phyloP scores from a whole-genome alignment of 1,140 invertebrate genomes.

The Diplogasteroides magnus region DNA sequence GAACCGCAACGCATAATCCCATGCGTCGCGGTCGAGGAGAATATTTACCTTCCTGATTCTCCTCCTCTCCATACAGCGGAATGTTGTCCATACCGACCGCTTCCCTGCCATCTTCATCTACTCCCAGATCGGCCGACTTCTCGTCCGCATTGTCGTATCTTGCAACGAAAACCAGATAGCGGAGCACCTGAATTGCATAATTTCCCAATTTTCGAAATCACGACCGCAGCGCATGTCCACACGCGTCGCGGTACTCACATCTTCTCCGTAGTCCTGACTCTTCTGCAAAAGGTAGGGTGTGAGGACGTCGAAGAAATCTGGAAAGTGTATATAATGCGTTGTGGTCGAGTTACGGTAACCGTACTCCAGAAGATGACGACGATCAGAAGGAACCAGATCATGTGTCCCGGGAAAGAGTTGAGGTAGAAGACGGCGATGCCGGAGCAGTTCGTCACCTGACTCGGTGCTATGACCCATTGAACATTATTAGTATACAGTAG shows the following conservation, averaged over 20 bases:
- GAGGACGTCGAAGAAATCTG: constrained; percentile 49
- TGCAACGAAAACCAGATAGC: constrained; percentile 34
- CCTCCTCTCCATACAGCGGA: no score
- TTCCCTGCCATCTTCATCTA: no score
- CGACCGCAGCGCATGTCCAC: background rate
- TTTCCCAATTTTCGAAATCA: no score
- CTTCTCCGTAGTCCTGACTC: constrained; percentile 42
- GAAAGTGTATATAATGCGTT: constrained; percentile 4
- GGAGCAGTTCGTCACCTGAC: constrained; percentile 44
- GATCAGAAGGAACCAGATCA: constrained; percentile 43
- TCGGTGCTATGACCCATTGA: constrained; percentile 5
- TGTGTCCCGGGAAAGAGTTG: constrained; percentile 37
- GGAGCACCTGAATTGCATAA: constrained; percentile 32
- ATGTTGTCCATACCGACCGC: no score
- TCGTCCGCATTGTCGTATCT: constrained; percentile 1
- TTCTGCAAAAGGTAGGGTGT: constrained; percentile 41
- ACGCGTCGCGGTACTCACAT: constrained; percentile 9
- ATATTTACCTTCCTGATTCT: no score
- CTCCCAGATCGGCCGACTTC: no score
- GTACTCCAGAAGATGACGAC: constrained; percentile 43
- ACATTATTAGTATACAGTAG: background rate
- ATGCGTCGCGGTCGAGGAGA: no score
- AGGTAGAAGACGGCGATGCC: constrained; percentile 47
- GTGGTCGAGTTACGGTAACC: background rate
- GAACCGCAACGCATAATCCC: no score